Conservation (phyloP, 2,113 vertebrate species). For the Pteruthius melanotis region DNA sequence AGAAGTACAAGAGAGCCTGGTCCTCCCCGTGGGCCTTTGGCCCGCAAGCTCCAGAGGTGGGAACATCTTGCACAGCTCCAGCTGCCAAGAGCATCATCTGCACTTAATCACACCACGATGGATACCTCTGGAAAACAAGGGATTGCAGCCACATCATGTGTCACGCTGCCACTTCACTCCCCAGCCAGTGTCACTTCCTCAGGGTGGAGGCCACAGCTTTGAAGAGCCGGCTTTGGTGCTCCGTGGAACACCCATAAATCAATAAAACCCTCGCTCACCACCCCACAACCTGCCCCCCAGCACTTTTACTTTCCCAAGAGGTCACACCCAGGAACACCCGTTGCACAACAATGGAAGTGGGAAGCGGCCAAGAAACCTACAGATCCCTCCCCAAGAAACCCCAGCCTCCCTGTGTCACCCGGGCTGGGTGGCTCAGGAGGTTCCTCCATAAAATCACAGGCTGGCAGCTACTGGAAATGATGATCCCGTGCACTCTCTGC, state of each 20-base stretch:
- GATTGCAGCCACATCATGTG: neutral
- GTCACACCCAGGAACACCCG: neutral
- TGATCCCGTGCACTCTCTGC: fast-evolving
- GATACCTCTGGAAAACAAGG: neutral
- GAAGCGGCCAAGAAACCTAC: neutral
- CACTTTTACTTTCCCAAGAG: neutral
- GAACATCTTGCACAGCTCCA: neutral
- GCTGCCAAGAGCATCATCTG: slow-evolving; percentile 15
- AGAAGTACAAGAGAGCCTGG: neutral
- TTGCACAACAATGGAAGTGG: fast-evolving
- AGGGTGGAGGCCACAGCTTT: neutral
- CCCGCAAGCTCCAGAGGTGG: neutral
- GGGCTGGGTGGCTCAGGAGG: fast-evolving
- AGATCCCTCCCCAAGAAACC: neutral
- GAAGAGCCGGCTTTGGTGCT: neutral
- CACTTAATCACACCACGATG: neutral
- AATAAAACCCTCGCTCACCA: neutral
- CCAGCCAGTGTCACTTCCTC: neutral
- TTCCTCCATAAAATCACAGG: neutral
- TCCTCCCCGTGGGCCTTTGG: neutral
- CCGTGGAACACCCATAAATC: neutral
- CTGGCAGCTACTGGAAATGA: neutral
- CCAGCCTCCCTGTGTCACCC: neutral
- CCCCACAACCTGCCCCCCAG: neutral
- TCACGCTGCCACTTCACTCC: neutral